phyloP scores from a whole-genome alignment of 2,113 vertebrate species.

The Orcinus orca region DNA sequence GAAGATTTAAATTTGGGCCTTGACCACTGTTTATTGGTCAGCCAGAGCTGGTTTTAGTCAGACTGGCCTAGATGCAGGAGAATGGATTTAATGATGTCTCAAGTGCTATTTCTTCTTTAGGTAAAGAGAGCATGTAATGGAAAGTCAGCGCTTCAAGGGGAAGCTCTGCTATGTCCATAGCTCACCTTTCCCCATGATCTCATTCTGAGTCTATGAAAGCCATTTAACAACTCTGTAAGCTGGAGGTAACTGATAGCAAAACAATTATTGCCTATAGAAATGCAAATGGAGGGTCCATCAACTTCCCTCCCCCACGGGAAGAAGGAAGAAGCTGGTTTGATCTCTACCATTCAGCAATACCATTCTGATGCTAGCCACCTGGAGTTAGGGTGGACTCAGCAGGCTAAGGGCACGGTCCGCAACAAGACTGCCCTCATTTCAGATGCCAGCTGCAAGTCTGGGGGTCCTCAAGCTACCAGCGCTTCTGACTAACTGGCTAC shows the following conservation, averaged over 20 bases:
- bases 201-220: not conserved
- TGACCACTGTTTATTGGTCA: not conserved
- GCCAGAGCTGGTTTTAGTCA: not conserved
- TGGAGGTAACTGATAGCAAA: not conserved
- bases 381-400: not conserved
- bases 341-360: not conserved
- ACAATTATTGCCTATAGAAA: not conserved
- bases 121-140: not conserved
- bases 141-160: not conserved
- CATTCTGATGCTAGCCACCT: not conserved
- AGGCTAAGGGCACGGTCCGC: not conserved
- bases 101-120: not conserved
- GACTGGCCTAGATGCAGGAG: not conserved
- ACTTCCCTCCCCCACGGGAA: not conserved
- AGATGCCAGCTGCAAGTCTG: not conserved
- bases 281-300: not conserved
- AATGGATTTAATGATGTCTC: not conserved
- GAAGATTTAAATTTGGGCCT: not conserved
- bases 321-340: not conserved
- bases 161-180: not conserved
- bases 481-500: not conserved
- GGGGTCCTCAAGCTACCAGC: not conserved
- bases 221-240: not conserved
- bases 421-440: not conserved
- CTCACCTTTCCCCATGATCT: not conserved